Base-by-base conservation (phyloP, 2,113 vertebrate genomes). In the Apteryx owenii region DNA sequence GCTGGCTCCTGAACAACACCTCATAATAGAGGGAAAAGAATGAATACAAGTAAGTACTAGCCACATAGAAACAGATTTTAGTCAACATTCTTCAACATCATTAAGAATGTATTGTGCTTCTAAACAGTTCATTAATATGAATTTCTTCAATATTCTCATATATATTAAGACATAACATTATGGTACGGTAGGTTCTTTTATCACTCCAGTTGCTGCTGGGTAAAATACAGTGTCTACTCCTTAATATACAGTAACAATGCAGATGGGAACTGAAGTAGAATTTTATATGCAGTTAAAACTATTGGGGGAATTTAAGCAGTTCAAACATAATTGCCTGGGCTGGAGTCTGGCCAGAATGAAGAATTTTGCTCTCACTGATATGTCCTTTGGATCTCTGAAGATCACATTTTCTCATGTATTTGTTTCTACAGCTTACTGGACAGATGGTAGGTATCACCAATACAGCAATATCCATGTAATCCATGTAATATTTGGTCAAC, bases 341-440 rank as follows among this genome's bases (percentile, higher is more conserved):
- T 87, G 77, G 90, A 89, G 31, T 60, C 71, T 84, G 93, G 61
- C 84, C 84, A 95, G 88, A 91, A 93, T 54, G 19, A 93, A 89
- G 44, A 88, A 54, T 89, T 94, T 91, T 95, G 9, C 31, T 91
- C 22, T 83, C 31, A 60, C 20, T 66, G 75, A 89, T 85, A 82
- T 40, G 25, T 87, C n/a, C 50, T 88, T 92, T 80, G 26, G 9
- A 80, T 75, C 40, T 82, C 68, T 88, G 46, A 89, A 92, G 86
- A 94, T 89, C 26, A 14, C 50, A 77, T 91, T 85, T 87, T 8
- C 9, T 78, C 21, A 51, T 48, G 48, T 54, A n/a, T 88, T 87
- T 89, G 40, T 2, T 46, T 92, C 95, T 81, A 79, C 58, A 93
- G 50, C 36, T 89, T 68, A 62, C 54, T 25, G n/a, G 66, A 89